Evolutionary conservation across 1,140 invertebrate genomes (phyloP), one percentile per base, ranked within the genome.

Genomic region (Drosophila sp.): DNA sequence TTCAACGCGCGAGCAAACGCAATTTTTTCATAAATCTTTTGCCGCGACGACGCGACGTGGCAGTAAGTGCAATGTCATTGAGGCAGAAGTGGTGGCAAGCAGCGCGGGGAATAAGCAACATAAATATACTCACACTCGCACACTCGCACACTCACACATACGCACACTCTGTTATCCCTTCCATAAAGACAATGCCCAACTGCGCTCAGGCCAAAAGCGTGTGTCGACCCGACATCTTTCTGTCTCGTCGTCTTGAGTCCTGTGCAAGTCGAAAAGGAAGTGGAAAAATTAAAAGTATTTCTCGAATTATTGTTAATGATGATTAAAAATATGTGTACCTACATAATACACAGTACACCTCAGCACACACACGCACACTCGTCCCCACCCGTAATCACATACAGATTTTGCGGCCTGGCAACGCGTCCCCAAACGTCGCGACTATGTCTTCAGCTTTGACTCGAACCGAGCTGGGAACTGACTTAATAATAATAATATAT

Each of bases 291-390:
- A 90, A 90, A 89, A 90, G 78, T 86, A 89, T 91, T 90, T 84
- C 89, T 90, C 84, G 89, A 90, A 90, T 90, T 90, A 89, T 91
- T 86, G 83, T 91, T 90, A 90, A 90, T 90, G 89, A 89, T 90
- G 83, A 90, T 90, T 90, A 90, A 90, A 90, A 90, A 86, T 86
- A 87, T 87, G 72, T 87, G 83, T 82, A 87, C 65, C 78, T 66
- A 75, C 64, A 78, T 67, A 72, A 75, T 51, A 73, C 65, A 59
- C 64, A 80, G 74, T 58, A 84, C 73, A 79, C 65, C 70, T 61
- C 54, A 46, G 48, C 32, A 75, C 59, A 72, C 72, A 71, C 32
- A 43, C 34, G 53, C 56, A 16, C 66, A 50, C 46, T 59, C 3
- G 16, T 6, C 3, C 16, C 14, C n/a, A 14, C n/a, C 27, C 51